These are phyloP conservation scores for Lipophrys pholis DNA, from an alignment of 2,113 vertebrate genomes.

Conservation along the genomic window DNA sequence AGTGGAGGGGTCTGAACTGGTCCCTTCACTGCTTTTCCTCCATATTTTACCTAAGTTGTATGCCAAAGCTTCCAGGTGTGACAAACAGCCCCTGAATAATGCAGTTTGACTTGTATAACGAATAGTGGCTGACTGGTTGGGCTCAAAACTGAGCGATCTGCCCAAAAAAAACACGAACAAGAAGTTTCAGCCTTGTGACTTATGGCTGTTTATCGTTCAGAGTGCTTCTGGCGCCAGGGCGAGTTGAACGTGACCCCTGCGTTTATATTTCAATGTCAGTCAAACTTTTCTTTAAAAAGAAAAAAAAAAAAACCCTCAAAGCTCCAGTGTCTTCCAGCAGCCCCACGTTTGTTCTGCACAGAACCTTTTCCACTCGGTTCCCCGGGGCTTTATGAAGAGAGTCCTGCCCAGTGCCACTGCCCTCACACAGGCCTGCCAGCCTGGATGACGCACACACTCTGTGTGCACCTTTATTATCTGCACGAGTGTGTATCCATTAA, in stretches of 20 bases:
- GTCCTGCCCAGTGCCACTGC: conserved; percentile 10
- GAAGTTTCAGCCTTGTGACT: not conserved
- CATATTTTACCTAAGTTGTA: not conserved
- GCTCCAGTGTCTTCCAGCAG: conserved; percentile 16
- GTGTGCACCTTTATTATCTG: not conserved
- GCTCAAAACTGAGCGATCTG: conserved; percentile 9
- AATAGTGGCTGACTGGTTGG: not conserved
- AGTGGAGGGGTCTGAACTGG: not conserved
- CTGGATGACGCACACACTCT: conserved; percentile 40
- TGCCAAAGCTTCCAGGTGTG: not conserved
- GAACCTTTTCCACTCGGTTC: not conserved
- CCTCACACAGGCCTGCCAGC: conserved; percentile 42
- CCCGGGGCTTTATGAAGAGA: conserved; percentile 12
- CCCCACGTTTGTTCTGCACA: too few species aligned
- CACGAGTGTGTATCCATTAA: conserved; percentile 15
- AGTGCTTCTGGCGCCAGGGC: too few species aligned
- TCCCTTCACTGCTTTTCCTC: not conserved
- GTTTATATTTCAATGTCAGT: too few species aligned
- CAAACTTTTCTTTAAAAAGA: too few species aligned
- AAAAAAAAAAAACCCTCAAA: conserved; percentile 7
- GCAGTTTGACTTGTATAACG: conserved; percentile 33
- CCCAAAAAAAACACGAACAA: not conserved
- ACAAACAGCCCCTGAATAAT: not conserved
- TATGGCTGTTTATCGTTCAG: not conserved
- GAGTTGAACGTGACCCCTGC: too few species aligned